phyloP scores from a whole-genome alignment of 35 echinoderm and acorn worm species.

The Stichopus chloronotus region DNA sequence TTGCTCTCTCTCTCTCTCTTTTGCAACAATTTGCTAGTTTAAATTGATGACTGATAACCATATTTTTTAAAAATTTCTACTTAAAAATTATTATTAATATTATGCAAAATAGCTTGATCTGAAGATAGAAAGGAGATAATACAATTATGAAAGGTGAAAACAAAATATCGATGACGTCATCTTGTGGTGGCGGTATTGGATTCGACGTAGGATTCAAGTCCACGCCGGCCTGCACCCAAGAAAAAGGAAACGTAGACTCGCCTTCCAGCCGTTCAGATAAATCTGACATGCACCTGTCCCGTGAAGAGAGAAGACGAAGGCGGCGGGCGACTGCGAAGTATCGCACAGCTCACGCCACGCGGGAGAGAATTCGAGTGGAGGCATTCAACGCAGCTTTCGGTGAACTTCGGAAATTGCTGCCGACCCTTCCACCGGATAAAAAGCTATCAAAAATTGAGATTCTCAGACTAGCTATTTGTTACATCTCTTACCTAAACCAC shows the following conservation, averaged over 20 bases:
- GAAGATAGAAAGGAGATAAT: too few relatives aligned
- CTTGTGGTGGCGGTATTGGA: slow-evolving; percentile 14
- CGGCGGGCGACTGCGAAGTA: slow-evolving; percentile 90
- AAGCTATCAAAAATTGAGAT: slow-evolving; percentile 98
- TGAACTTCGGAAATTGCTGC: slow-evolving; percentile 83
- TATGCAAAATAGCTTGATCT: too few relatives aligned
- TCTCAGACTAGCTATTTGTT: slow-evolving; percentile 89
- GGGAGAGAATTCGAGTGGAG: slow-evolving; percentile 86
- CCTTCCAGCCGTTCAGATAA: slow-evolving; percentile 31
- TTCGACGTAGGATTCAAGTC: background rate
- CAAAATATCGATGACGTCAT: background rate
- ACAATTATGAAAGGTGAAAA: slow-evolving; percentile 13
- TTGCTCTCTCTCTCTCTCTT: too few relatives aligned
- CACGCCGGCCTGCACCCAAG: background rate
- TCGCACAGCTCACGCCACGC: slow-evolving; percentile 91
- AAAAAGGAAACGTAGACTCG: slow-evolving; percentile 7
- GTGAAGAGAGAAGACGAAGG: slow-evolving; percentile 83
- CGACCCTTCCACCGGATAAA: slow-evolving; percentile 91
- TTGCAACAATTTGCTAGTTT: too few relatives aligned
- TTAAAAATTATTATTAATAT: too few relatives aligned
- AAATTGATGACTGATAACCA: too few relatives aligned
- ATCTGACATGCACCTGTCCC: slow-evolving; percentile 70
- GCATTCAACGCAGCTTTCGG: slow-evolving; percentile 95
- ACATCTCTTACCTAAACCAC: slow-evolving; percentile 97
- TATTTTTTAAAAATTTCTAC: too few relatives aligned